Evolutionary conservation across 2,113 vertebrate genomes (phyloP).

Genomic region (Engraulis encrasicolus): DNA sequence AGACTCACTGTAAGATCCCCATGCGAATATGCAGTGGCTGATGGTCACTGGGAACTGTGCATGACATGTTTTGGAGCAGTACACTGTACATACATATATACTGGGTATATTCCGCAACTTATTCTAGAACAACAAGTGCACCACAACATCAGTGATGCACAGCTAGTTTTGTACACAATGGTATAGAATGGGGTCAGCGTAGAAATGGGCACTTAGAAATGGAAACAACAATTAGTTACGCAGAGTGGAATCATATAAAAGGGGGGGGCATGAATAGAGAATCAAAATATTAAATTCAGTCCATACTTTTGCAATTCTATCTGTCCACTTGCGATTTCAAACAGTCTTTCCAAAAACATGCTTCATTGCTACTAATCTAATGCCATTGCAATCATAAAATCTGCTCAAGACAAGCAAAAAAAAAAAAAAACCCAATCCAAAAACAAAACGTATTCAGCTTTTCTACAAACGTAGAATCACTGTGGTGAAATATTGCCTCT

Average conservation of each 20-base stretch:
- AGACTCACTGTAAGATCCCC: neutral
- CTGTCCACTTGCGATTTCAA: neutral
- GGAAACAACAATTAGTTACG: neutral
- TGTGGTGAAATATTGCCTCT: neutral
- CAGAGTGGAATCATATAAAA: neutral
- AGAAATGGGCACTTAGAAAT: neutral
- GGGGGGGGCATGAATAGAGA: neutral
- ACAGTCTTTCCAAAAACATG: neutral
- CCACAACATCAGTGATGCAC: neutral
- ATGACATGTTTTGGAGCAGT: neutral
- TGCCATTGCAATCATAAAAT: neutral
- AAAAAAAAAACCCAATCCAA: neutral
- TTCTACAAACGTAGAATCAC: constrained; percentile 38
- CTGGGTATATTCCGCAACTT: neutral
- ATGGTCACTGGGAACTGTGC: neutral
- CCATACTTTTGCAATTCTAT: neutral
- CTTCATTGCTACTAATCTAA: neutral
- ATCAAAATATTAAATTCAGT: neutral
- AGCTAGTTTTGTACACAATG: neutral
- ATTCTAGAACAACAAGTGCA: constrained; percentile 15
- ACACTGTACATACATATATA: neutral
- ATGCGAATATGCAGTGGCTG: neutral
- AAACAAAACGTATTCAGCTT: neutral
- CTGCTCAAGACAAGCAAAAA: neutral
- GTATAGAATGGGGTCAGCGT: neutral